Conservation (phyloP, 2,888 invertebrate species). For the Argyra leucocephala region DNA sequence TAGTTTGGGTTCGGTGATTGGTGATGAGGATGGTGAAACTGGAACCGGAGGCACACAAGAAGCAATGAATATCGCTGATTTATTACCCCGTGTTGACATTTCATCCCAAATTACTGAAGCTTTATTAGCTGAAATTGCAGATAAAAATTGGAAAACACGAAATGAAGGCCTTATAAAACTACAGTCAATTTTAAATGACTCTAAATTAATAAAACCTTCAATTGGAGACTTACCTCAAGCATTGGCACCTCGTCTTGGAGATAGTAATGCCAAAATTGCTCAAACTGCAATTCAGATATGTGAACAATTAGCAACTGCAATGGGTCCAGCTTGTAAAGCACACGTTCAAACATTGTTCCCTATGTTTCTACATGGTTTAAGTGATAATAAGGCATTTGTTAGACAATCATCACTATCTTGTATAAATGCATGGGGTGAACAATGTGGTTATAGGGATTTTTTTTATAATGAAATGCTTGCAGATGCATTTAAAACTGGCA, state of each 20-base stretch:
- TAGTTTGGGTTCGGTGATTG: constrained; percentile 23
- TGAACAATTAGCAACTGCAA: constrained; percentile 67
- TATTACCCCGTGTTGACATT: constrained; percentile 69
- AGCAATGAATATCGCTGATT: constrained; percentile 54
- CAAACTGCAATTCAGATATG: constrained; percentile 75
- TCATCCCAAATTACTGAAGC: constrained; percentile 72
- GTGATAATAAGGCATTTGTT: constrained; percentile 68
- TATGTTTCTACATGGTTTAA: constrained; percentile 70
- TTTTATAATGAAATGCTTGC: constrained; percentile 83
- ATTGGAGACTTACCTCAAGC: constrained; percentile 78
- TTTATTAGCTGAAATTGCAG: constrained; percentile 67
- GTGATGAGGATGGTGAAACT: constrained; percentile 22
- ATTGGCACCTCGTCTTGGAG: constrained; percentile 65
- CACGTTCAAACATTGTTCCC: constrained; percentile 77
- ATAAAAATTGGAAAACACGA: constrained; percentile 83
- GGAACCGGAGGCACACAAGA: constrained; percentile 39
- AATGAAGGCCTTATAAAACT: constrained; percentile 46
- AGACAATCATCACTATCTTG: constrained; percentile 71
- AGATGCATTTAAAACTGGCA: constrained; percentile 77
- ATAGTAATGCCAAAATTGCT: constrained; percentile 88
- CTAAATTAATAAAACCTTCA: constrained; percentile 70
- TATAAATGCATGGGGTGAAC: constrained; percentile 75
- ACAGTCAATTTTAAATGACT: constrained; percentile 47
- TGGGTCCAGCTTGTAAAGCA: constrained; percentile 71
- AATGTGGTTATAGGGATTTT: constrained; percentile 68